These are phyloP conservation scores for Scaptomyza tumidula DNA, from an alignment of 2,888 invertebrate genomes.

Conservation along the genomic window DNA sequence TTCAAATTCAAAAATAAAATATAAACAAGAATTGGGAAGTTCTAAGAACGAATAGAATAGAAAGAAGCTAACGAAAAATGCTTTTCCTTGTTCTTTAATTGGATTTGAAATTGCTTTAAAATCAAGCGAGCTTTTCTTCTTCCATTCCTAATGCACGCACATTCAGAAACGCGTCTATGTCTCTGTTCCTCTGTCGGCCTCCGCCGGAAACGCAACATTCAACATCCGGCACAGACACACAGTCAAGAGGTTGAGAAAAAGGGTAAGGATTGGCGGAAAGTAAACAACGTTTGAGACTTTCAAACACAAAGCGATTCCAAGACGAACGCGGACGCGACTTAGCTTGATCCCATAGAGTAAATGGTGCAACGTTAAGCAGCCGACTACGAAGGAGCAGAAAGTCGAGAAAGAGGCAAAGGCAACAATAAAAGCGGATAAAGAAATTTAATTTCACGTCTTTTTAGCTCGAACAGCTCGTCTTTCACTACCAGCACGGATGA, in stretches of 20 bases:
- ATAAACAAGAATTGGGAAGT: conserved; percentile 14
- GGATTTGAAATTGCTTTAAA: conserved; percentile 78
- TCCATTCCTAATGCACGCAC: conserved; percentile 45
- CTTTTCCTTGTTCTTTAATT: conserved; percentile 72
- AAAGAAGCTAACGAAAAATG: conserved; percentile 68
- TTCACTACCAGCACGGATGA: conserved; percentile 38
- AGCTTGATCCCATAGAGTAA: conserved; percentile 77
- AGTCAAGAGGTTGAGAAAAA: conserved; percentile 4
- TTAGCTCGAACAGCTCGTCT: conserved; percentile 66
- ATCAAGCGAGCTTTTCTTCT: conserved; percentile 43
- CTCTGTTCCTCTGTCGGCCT: not conserved
- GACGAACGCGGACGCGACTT: conserved; percentile 51
- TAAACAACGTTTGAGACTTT: conserved; percentile 61
- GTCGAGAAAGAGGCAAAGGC: conserved; percentile 14
- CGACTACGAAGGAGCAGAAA: conserved; percentile 5
- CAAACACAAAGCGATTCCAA: conserved; percentile 45
- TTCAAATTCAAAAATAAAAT: conserved; percentile 58
- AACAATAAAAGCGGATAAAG: conserved; percentile 75
- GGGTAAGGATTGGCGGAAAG: conserved; percentile 22
- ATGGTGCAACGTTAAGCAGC: conserved; percentile 70
- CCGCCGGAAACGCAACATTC: conserved; percentile 65
- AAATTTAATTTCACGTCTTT: conserved; percentile 83
- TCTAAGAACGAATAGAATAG: conserved; percentile 45
- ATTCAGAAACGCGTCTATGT: conserved; percentile 17
- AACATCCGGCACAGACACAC: conserved; percentile 69